phyloP scores from a whole-genome alignment of 1,140 invertebrate genomes.

The Cotesia glomerata region DNA sequence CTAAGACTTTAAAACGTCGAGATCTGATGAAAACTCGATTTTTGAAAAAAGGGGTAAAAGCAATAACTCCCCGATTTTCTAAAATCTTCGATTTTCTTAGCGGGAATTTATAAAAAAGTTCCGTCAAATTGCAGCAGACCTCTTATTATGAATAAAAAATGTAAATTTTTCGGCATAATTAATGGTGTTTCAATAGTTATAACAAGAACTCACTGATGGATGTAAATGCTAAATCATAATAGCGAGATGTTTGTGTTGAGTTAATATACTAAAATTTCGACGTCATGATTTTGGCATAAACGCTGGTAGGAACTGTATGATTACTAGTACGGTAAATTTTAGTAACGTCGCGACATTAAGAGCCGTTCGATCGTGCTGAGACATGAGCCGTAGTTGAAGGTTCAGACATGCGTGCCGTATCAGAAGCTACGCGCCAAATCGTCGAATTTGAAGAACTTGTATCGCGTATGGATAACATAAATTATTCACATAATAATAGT shows the following conservation, averaged over 20 bases:
- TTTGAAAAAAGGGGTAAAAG: no score
- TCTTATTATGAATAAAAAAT: no score
- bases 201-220: neutral
- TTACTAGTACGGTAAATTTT: conserved; percentile 27
- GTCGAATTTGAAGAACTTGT: conserved; percentile 59
- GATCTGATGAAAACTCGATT: no score
- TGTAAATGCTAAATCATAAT: neutral
- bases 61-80: no score
- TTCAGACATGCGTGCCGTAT: conserved; percentile 43
- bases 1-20: no score
- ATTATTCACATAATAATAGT: conserved; percentile 37
- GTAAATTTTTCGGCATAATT: no score
- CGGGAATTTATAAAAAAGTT: no score
- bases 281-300: neutral
- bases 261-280: neutral
- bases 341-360: conserved; percentile 54
- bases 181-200: no score
- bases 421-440: conserved; percentile 53
- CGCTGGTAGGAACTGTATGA: neutral
- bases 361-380: conserved; percentile 18
- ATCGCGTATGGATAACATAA: conserved; percentile 56
- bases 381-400: neutral
- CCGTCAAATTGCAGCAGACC: no score
- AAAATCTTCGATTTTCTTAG: no score
- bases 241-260: neutral